phyloP scores from a whole-genome alignment of 2,113 vertebrate genomes.

The Corydoras sp. region DNA sequence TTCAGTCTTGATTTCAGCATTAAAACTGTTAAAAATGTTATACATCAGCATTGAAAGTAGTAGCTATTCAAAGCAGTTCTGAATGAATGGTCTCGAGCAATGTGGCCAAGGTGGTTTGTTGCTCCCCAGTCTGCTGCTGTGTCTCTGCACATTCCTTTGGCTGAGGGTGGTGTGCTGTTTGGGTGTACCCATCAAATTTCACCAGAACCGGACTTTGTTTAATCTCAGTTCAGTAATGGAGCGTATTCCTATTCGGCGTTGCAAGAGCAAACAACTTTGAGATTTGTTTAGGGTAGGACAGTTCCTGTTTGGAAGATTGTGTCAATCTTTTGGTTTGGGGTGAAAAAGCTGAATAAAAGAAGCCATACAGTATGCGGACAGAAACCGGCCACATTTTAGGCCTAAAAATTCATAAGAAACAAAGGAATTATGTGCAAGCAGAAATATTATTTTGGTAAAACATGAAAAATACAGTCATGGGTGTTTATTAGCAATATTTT shows the following conservation, averaged over 20 bases:
- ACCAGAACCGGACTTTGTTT: slow-evolving; percentile 55
- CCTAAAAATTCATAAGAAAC: too few species aligned
- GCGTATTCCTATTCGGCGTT: slow-evolving; percentile 40
- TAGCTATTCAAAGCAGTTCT: slow-evolving; percentile 57
- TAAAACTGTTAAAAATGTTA: slow-evolving; percentile 39
- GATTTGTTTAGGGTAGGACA: slow-evolving; percentile 59
- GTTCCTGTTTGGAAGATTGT: slow-evolving; percentile 52
- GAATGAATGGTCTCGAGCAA: slow-evolving; percentile 46
- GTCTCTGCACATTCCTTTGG: slow-evolving; percentile 54
- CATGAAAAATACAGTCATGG: too few species aligned
- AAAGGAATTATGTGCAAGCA: too few species aligned
- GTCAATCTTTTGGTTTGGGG: slow-evolving; percentile 24
- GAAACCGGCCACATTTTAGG: too few species aligned
- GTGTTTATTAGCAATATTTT: too few species aligned
- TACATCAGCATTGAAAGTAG: slow-evolving; percentile 40
- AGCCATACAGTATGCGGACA: neutral
- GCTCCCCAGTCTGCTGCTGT: slow-evolving; percentile 26
- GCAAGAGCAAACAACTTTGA: slow-evolving; percentile 64
- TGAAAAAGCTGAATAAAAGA: slow-evolving; percentile 10
- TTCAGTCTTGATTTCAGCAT: slow-evolving; percentile 36
- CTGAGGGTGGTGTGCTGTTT: slow-evolving; percentile 52
- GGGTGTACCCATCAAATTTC: slow-evolving; percentile 44
- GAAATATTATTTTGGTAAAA: too few species aligned
- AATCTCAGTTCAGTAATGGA: slow-evolving; percentile 61
- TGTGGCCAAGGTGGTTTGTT: slow-evolving; percentile 40